phyloP scores from a whole-genome alignment of 2,888 invertebrate genomes.

The Pegoplata infirma region DNA sequence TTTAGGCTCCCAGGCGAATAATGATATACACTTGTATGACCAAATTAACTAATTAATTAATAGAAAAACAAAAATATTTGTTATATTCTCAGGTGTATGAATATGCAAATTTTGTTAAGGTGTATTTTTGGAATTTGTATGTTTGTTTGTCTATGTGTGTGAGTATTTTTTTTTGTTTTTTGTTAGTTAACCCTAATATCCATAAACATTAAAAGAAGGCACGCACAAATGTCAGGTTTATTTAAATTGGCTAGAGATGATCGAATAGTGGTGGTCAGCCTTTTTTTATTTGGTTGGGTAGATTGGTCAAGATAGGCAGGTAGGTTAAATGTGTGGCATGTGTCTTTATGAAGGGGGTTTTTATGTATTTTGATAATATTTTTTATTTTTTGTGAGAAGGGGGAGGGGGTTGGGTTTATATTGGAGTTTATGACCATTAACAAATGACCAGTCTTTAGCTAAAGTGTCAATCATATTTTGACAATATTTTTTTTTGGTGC shows the following conservation, averaged over 20 bases:
- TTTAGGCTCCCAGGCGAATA: constrained; percentile 3
- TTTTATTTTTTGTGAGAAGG: too few species aligned
- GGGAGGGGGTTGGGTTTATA: too few species aligned
- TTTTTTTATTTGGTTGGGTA: not conserved
- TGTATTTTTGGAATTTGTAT: not conserved
- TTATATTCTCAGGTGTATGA: constrained; percentile 38
- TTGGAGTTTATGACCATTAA: not conserved
- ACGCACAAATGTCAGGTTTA: constrained; percentile 41
- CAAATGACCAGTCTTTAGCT: constrained; percentile 19
- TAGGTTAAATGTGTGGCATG: constrained; percentile 6
- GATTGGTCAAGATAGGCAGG: not conserved
- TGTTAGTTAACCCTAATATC: constrained; percentile 35
- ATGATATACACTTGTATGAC: constrained; percentile 25
- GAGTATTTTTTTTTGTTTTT: not conserved
- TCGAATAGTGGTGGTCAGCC: constrained; percentile 1
- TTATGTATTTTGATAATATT: constrained; percentile 11
- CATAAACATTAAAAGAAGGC: constrained; percentile 30
- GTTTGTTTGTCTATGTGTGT: not conserved
- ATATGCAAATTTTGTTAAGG: constrained; percentile 43
- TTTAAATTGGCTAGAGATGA: not conserved
- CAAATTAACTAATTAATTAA: constrained; percentile 54
- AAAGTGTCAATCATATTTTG: constrained; percentile 23
- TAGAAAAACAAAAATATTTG: constrained; percentile 7
- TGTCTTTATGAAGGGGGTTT: constrained; percentile 11
- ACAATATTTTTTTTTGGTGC: not conserved